A percentile compares a stretch with the other conserved stretches of the same genome.
These are phyloP conservation scores for Adrianichthys oophorus DNA, from an alignment of 2,797 vertebrate species.

Conservation along the genomic window DNA sequence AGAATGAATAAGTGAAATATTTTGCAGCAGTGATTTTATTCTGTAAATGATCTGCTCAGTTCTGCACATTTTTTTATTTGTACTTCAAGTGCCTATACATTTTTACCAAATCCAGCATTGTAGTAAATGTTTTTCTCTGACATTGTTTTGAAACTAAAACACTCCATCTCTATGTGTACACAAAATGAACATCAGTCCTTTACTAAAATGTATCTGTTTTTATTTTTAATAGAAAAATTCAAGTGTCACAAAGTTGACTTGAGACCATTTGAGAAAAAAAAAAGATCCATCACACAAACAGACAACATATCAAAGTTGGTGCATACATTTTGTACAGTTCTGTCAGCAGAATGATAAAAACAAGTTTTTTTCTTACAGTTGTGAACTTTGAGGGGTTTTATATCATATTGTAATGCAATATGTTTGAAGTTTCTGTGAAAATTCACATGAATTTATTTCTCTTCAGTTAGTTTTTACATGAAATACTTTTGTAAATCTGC, in stretches of 20 bases:
- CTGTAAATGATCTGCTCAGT: constrained; percentile 8
- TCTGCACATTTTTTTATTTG: constrained; percentile 25
- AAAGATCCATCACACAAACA: constrained; percentile 42
- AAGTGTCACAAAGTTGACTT: constrained; percentile 51
- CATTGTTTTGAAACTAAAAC: constrained; percentile 1
- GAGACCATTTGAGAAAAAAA: constrained; percentile 46
- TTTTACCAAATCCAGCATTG: constrained; percentile 5
- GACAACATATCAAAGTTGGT: constrained; percentile 43
- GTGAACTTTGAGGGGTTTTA: constrained; percentile 2
- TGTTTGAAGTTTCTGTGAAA: constrained; percentile 7
- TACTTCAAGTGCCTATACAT: neutral
- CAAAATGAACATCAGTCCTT: neutral
- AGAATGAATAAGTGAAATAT: constrained; percentile 13
- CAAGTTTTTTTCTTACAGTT: constrained; percentile 4
- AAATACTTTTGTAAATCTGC: constrained; percentile 2
- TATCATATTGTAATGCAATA: neutral
- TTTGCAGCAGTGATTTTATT: neutral
- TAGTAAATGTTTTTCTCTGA: neutral
- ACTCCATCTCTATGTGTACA: constrained; percentile 3
- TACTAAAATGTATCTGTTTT: constrained; percentile 33
- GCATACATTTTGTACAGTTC: constrained; percentile 21
- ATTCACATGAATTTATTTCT: neutral
- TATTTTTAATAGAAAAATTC: constrained; percentile 81
- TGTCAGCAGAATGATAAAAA: constrained; percentile 22
- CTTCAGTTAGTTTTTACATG: neutral